These are phyloP conservation scores for Lagocephalus sceleratus DNA, from an alignment of 2,797 vertebrate species.

Conservation along the genomic window DNA sequence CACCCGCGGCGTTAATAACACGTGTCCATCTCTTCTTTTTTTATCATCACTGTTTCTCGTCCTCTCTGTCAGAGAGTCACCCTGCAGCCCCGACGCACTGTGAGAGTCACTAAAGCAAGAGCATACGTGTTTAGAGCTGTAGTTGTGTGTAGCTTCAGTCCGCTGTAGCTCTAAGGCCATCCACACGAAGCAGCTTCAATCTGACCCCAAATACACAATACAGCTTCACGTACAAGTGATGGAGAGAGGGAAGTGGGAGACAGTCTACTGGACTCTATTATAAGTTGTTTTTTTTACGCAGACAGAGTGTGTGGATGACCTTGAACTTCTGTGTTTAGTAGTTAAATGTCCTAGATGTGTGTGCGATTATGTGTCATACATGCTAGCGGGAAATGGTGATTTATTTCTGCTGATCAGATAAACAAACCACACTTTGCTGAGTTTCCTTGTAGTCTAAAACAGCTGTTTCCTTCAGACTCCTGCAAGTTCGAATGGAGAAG, in stretches of 20 bases:
- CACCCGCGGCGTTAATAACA: slow-evolving; percentile 36
- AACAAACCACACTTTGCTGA: not conserved
- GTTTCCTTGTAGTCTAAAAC: not conserved
- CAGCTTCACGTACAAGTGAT: no score
- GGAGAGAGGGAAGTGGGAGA: no score
- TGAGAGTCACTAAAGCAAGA: slow-evolving; percentile 56
- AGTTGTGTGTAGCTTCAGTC: slow-evolving; percentile 38
- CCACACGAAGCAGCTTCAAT: slow-evolving; percentile 27
- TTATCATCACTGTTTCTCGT: slow-evolving; percentile 39
- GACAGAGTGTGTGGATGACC: slow-evolving; percentile 40
- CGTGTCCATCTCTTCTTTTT: slow-evolving; percentile 43
- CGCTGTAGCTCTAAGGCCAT: slow-evolving; percentile 41
- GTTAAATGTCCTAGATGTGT: not conserved
- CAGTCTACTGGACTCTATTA: not conserved
- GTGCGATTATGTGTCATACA: slow-evolving; percentile 5
- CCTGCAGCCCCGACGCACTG: slow-evolving; percentile 52
- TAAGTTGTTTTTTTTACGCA: not conserved
- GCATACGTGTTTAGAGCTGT: slow-evolving; percentile 41
- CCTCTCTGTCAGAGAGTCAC: slow-evolving; percentile 57
- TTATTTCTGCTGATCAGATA: slow-evolving; percentile 27
- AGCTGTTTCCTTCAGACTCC: slow-evolving; percentile 71
- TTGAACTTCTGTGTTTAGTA: slow-evolving; percentile 33
- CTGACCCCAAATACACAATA: slow-evolving; percentile 1
- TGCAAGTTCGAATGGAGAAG: slow-evolving; percentile 88
- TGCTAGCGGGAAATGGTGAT: slow-evolving; percentile 21